phyloP scores from a whole-genome alignment of 2,888 invertebrate genomes.

The Sicus ferrugineus region DNA sequence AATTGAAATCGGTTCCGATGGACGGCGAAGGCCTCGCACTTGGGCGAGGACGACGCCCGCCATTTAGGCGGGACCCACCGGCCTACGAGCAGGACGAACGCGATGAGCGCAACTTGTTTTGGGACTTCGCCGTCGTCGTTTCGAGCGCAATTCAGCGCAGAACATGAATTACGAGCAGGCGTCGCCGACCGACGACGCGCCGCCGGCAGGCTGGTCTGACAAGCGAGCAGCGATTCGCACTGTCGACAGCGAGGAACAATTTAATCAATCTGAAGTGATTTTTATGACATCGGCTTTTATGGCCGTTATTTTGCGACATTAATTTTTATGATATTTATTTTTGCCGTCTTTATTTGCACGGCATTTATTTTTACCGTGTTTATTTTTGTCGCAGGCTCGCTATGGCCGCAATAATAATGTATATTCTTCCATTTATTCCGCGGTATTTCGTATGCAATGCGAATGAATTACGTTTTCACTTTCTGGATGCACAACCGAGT shows the following conservation, averaged over 20 bases:
- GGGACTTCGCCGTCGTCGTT: not conserved
- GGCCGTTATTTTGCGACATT: no score
- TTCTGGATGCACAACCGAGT: no score
- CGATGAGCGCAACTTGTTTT: not conserved
- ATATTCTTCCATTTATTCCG: not conserved
- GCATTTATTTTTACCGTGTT: no score
- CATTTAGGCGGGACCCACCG: no score
- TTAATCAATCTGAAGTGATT: not conserved
- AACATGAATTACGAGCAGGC: not conserved
- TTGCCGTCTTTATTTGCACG: no score
- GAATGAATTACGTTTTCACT: no score
- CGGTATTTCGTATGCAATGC: not conserved
- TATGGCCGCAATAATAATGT: not conserved
- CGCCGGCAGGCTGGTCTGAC: not conserved
- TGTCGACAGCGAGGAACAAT: not conserved
- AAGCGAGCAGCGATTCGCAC: not conserved
- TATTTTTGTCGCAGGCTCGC: not conserved
- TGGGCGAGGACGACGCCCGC: no score
- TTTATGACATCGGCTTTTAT: not conserved
- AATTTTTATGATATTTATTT: no score
- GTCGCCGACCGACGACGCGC: no score
- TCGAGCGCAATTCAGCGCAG: not conserved
- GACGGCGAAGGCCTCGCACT: no score
- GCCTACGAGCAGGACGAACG: no score
- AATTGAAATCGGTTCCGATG: no score